These are phyloP conservation scores for Drosophila yakuba DNA, from an alignment of 1,140 invertebrate genomes.

Conservation along the genomic window DNA sequence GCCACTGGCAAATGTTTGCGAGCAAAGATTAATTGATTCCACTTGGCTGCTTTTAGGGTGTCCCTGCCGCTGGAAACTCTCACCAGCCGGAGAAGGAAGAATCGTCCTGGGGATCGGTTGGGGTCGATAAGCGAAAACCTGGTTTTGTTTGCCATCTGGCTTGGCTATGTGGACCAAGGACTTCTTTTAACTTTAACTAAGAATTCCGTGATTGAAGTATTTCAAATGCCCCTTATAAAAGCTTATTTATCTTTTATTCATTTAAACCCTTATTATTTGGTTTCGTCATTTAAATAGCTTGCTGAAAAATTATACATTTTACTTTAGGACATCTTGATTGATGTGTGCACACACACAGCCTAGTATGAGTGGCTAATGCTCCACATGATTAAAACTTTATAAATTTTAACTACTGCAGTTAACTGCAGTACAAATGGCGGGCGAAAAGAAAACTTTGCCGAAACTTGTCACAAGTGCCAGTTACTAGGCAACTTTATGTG, in stretches of 20 bases:
- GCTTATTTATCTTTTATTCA: background rate
- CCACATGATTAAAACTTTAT: slow-evolving; percentile 71
- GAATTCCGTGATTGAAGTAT: slow-evolving; percentile 9
- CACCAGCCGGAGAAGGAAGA: slow-evolving; percentile 13
- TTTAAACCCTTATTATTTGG: too few relatives aligned
- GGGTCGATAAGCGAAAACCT: background rate
- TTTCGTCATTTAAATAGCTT: background rate
- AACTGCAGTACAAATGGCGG: slow-evolving; percentile 35
- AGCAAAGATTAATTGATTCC: slow-evolving; percentile 81
- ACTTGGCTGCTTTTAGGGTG: slow-evolving; percentile 76
- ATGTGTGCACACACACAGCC: slow-evolving; percentile 8
- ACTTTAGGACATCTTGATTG: slow-evolving; percentile 20
- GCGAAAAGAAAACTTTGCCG: slow-evolving; percentile 31
- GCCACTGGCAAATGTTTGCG: slow-evolving; percentile 76
- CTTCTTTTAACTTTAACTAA: slow-evolving; percentile 12
- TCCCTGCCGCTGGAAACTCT: slow-evolving; percentile 51
- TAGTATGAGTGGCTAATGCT: slow-evolving; percentile 37
- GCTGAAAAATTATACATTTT: slow-evolving; percentile 1
- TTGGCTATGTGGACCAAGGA: slow-evolving; percentile 4
- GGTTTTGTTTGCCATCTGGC: background rate
- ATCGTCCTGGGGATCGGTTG: background rate
- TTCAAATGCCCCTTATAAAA: background rate
- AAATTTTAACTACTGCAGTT: slow-evolving; percentile 50
- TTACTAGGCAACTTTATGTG: slow-evolving; percentile 58
- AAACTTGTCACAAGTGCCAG: slow-evolving; percentile 60